Percentiles rank a stretch among this genome's conserved stretches.
Evolutionary conservation across 2,113 vertebrate genomes (phyloP).

Genomic region (Brienomyrus brachyistius): DNA sequence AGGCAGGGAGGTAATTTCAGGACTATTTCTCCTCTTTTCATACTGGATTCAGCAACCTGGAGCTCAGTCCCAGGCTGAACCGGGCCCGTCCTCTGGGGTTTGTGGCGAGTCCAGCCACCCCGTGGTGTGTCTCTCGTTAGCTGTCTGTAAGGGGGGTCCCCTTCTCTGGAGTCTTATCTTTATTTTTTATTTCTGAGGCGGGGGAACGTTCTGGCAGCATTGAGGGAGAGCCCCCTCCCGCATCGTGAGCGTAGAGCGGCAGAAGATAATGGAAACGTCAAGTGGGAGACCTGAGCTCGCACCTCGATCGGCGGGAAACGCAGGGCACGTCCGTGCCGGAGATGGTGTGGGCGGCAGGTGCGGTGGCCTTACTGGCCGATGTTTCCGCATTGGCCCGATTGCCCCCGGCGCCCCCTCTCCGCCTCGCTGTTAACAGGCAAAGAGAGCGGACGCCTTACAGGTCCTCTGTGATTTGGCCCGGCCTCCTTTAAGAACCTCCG

Average conservation of each 20-base stretch:
- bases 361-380: background rate
- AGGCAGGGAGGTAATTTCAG: background rate
- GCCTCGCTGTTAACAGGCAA: background rate
- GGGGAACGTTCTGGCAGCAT: background rate
- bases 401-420: background rate
- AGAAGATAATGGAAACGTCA: conserved; percentile 9
- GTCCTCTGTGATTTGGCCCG: background rate
- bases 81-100: background rate
- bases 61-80: background rate
- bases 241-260: background rate
- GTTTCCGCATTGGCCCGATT: background rate
- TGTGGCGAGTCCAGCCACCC: background rate
- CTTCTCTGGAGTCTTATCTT: background rate
- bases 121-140: background rate
- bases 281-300: background rate
- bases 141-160: background rate
- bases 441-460: background rate
- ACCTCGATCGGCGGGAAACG: background rate
- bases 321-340: background rate
- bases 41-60: background rate
- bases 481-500: background rate
- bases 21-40: background rate
- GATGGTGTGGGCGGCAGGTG: background rate
- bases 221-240: too few species aligned
- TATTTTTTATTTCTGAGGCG: background rate